Conservation (phyloP, 1,140 invertebrate species). For the Bradynema listronoti region DNA sequence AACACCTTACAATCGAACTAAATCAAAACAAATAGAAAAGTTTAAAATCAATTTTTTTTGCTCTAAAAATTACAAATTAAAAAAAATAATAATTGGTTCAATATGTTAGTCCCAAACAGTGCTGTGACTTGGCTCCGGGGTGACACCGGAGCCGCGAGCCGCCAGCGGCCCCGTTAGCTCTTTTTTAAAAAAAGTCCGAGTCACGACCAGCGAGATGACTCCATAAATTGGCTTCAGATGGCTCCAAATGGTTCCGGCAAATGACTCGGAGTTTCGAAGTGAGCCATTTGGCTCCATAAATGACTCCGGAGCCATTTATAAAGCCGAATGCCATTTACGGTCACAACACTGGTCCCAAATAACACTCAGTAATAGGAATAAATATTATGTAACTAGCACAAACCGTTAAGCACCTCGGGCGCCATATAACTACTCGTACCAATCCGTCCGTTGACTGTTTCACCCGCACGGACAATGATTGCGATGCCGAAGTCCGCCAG, state of each 20-base stretch:
- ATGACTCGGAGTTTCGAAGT: background rate
- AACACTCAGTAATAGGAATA: too few species aligned
- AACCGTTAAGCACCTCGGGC: slow-evolving; percentile 21
- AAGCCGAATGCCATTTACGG: background rate
- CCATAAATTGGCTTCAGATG: background rate
- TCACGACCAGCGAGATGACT: background rate
- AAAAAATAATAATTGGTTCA: background rate
- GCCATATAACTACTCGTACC: slow-evolving; percentile 27
- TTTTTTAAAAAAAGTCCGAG: too few species aligned
- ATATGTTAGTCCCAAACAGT: background rate
- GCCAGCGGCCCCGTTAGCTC: too few species aligned
- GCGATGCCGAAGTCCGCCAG: slow-evolving; percentile 25
- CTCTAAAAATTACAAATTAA: background rate
- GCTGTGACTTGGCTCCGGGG: too few species aligned
- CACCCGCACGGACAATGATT: background rate
- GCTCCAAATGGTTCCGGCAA: background rate
- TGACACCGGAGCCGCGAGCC: too few species aligned
- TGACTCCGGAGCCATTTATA: background rate
- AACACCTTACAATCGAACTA: slow-evolving; percentile 14
- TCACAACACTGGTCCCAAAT: background rate
- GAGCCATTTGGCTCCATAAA: background rate
- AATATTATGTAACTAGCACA: too few species aligned
- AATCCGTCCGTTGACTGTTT: slow-evolving; percentile 17
- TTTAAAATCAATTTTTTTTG: too few species aligned
- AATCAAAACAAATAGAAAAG: too few species aligned